These are phyloP conservation scores for Pangasius djambal DNA, from an alignment of 2,797 vertebrate genomes.

Conservation along the genomic window DNA sequence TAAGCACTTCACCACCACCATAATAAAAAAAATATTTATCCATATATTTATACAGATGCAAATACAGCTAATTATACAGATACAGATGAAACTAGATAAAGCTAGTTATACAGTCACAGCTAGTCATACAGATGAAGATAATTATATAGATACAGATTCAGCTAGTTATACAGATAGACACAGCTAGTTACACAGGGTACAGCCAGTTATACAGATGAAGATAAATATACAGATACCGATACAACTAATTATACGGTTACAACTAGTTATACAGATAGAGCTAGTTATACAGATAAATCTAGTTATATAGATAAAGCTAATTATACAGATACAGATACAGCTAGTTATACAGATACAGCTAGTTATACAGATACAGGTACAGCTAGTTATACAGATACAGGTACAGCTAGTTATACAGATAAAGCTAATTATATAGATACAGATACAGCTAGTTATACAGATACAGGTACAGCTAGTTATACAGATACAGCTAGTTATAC, in stretches of 20 bases:
- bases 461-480: background rate
- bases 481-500: background rate
- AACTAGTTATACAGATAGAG: background rate
- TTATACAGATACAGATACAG: background rate
- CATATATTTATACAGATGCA: background rate
- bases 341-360: background rate
- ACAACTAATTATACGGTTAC: background rate
- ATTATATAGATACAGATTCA: background rate
- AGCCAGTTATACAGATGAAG: background rate
- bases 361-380: background rate
- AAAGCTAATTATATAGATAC: too few species aligned
- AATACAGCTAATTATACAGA: background rate
- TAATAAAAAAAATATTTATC: background rate
- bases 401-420: too few species aligned
- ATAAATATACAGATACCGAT: background rate
- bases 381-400: background rate
- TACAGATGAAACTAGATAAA: background rate
- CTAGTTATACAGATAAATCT: background rate
- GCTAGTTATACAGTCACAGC: background rate
- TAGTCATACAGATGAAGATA: background rate
- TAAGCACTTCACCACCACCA: background rate
- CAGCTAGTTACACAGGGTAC: too few species aligned
- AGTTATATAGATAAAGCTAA: background rate
- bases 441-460: too few species aligned
- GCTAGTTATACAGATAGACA: too few species aligned